phyloP scores from a whole-genome alignment of 2,888 invertebrate genomes.

The Acanthococcus lagerstroemiae region DNA sequence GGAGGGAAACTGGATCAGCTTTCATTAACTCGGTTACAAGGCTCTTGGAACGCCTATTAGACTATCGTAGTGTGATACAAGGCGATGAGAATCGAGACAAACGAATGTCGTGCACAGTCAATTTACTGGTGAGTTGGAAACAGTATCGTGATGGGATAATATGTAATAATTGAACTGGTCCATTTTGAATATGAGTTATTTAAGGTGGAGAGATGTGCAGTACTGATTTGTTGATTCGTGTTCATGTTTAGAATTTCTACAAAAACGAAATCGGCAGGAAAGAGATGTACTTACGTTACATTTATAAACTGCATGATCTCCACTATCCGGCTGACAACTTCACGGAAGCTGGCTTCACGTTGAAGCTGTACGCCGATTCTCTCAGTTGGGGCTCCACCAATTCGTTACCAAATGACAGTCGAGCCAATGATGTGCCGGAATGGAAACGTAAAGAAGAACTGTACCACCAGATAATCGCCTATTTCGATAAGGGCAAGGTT shows the following conservation, averaged over 20 bases:
- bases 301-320: conserved; percentile 86
- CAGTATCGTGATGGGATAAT: too few species aligned
- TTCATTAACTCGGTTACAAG: conserved; percentile 87
- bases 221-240: neutral
- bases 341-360: conserved; percentile 88
- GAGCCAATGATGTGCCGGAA: conserved; percentile 60
- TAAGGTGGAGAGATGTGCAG: too few species aligned
- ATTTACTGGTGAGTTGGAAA: conserved; percentile 51
- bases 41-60: conserved; percentile 74
- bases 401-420: conserved; percentile 36
- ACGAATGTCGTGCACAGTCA: conserved; percentile 92
- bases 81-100: conserved; percentile 92
- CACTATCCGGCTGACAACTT: conserved; percentile 86
- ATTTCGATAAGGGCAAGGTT: conserved; percentile 88
- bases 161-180: too few species aligned
- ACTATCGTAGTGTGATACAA: conserved; percentile 90
- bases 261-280: conserved; percentile 90
- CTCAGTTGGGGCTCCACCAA: conserved; percentile 62
- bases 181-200: too few species aligned
- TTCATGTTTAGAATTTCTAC: conserved; percentile 65
- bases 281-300: conserved; percentile 91
- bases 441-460: conserved; percentile 83
- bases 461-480: conserved; percentile 78
- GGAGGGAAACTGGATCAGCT: conserved; percentile 84
- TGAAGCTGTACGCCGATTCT: conserved; percentile 86